Conservation (phyloP, 2,888 invertebrate species). For the Microctonus brassicae region DNA sequence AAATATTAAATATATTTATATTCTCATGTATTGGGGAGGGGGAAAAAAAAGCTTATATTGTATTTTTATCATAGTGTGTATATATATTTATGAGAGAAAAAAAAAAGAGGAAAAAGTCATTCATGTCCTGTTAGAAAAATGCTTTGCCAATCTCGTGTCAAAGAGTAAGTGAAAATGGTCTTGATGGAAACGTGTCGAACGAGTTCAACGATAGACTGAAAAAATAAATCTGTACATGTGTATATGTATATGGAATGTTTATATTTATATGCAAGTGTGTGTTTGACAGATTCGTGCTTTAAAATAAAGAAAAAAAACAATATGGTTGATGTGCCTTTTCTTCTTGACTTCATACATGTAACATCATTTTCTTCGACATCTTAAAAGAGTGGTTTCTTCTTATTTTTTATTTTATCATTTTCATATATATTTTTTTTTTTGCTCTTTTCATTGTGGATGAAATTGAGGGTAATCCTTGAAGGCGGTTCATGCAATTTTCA, state of each 20-base stretch:
- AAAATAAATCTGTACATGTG: background rate
- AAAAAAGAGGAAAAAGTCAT: background rate
- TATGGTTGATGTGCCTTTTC: slow-evolving; percentile 4
- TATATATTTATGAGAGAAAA: too few relatives aligned
- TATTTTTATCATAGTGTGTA: too few relatives aligned
- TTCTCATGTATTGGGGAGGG: too few relatives aligned
- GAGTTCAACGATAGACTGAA: background rate
- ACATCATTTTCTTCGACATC: background rate
- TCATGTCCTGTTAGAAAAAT: slow-evolving; percentile 3
- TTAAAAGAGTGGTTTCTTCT: background rate
- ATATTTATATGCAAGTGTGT: too few relatives aligned
- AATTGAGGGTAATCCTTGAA: background rate
- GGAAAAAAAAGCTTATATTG: too few relatives aligned
- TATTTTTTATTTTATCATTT: background rate
- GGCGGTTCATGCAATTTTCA: slow-evolving; percentile 10
- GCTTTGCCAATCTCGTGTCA: slow-evolving; percentile 18
- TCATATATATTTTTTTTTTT: background rate
- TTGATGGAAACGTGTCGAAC: slow-evolving; percentile 1
- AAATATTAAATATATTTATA: too few relatives aligned
- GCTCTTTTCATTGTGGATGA: background rate
- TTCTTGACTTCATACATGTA: background rate
- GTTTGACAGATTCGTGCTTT: slow-evolving; percentile 19
- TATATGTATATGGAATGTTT: background rate
- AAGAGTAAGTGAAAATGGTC: background rate
- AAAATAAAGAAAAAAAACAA: background rate